phyloP scores from a whole-genome alignment of 1,140 invertebrate species.

The Leptinotarsa undecemlineata region DNA sequence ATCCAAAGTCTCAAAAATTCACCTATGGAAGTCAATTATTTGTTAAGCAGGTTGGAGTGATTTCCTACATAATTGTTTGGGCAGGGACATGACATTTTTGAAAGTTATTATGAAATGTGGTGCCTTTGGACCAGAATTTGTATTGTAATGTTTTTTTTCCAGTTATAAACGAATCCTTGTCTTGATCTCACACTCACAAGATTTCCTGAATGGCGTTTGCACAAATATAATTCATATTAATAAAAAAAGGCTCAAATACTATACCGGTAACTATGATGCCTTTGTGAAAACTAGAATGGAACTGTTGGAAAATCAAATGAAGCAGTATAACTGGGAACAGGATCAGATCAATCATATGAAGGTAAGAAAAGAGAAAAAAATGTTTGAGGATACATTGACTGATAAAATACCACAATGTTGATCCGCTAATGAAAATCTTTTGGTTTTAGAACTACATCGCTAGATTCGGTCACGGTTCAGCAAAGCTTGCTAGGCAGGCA shows the following conservation, averaged over 20 bases:
- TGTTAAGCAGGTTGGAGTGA: too few relatives aligned
- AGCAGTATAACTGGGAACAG: slow-evolving; percentile 99
- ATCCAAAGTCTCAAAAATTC: too few relatives aligned
- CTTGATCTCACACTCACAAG: slow-evolving; percentile 99
- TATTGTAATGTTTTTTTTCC: slow-evolving; percentile 28
- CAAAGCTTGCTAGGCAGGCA: slow-evolving; percentile 96
- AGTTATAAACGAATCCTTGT: slow-evolving; percentile 96
- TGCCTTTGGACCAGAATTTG: too few relatives aligned
- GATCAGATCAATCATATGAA: slow-evolving; percentile 99
- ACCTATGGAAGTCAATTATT: too few relatives aligned
- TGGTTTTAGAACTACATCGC: slow-evolving; percentile 92
- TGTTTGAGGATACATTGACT: too few relatives aligned
- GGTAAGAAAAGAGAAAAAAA: slow-evolving; percentile 56
- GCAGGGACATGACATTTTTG: too few relatives aligned
- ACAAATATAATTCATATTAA: slow-evolving; percentile 98
- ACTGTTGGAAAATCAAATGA: slow-evolving; percentile 96
- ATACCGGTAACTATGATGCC: slow-evolving; percentile 92
- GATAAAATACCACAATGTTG: too few relatives aligned
- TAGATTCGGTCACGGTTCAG: slow-evolving; percentile 97
- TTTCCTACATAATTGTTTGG: too few relatives aligned
- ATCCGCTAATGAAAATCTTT: slow-evolving; percentile 7
- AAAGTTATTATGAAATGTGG: too few relatives aligned
- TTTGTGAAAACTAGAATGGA: slow-evolving; percentile 93
- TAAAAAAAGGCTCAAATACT: slow-evolving; percentile 92
- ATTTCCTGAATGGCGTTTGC: slow-evolving; percentile 99